Conservation (phyloP, 2,113 vertebrate species). For the Mesitornis unicolor region DNA sequence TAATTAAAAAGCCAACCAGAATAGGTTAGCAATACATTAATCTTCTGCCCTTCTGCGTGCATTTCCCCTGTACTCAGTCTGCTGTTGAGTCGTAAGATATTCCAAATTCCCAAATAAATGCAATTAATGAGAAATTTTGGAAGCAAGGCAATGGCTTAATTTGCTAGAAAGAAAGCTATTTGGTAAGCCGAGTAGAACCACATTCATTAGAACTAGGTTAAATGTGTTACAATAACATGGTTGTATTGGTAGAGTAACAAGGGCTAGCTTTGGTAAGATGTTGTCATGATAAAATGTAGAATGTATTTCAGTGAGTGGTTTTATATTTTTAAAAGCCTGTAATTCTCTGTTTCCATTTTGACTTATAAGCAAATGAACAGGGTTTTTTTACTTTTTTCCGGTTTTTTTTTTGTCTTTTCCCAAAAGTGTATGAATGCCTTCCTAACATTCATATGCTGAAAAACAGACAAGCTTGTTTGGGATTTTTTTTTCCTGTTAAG, state of each 20-base stretch:
- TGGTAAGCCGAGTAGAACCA: neutral
- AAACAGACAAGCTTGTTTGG: neutral
- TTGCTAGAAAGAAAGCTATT: neutral
- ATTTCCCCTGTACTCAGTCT: neutral
- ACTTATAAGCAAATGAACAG: neutral
- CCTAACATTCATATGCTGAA: neutral
- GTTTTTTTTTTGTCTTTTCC: fast-evolving
- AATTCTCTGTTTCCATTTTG: neutral
- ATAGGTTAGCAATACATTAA: neutral
- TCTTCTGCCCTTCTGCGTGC: neutral
- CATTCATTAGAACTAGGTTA: neutral
- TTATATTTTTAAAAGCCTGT: neutral
- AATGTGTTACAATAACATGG: neutral
- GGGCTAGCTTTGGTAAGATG: neutral
- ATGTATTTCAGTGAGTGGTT: neutral
- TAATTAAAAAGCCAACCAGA: neutral
- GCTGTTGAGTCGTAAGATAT: neutral
- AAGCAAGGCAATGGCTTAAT: neutral
- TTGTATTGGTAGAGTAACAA: neutral
- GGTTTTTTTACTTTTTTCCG: fast-evolving
- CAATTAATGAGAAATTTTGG: neutral
- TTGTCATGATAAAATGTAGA: neutral
- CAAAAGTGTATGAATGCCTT: neutral
- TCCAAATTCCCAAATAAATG: neutral
- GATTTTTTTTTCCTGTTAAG: neutral